phyloP scores from a whole-genome alignment of 2,113 vertebrate species.

The Lampris incognitus region DNA sequence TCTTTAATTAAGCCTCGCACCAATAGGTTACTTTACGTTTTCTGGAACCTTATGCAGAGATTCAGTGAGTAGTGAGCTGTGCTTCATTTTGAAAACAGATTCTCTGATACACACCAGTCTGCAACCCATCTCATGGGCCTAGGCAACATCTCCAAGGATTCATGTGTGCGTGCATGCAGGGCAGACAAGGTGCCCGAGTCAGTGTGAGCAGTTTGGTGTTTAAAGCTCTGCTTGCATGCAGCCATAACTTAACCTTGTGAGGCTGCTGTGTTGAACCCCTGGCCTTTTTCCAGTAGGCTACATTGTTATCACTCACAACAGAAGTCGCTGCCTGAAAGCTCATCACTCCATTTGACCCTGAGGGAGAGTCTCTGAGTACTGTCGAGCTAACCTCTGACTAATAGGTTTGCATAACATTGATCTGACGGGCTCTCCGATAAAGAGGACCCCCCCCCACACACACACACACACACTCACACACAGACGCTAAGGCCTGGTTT shows the following conservation, averaged over 20 bases:
- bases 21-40: too few species aligned
- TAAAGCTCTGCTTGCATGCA: background rate
- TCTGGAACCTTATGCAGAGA: too few species aligned
- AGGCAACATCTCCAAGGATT: too few species aligned
- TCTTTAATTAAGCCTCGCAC: too few species aligned
- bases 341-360: conserved; percentile 58
- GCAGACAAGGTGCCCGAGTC: too few species aligned
- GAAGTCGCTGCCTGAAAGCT: conserved; percentile 32
- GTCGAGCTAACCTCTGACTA: conserved; percentile 63
- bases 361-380: conserved; percentile 53
- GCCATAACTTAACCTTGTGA: background rate
- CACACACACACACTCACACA: background rate
- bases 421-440: conserved; percentile 53
- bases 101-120: too few species aligned
- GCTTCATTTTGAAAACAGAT: too few species aligned
- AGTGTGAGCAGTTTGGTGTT: background rate
- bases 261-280: background rate
- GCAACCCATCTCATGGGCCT: too few species aligned
- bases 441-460: conserved; percentile 29
- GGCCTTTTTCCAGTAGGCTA: conserved; percentile 18
- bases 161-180: too few species aligned
- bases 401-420: conserved; percentile 76
- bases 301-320: conserved; percentile 34
- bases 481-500: conserved; percentile 23
- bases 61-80: too few species aligned